A percentile compares a stretch with the other conserved stretches of the same genome.
Conservation (phyloP, 2,797 vertebrate species). For the Manis javanica region DNA sequence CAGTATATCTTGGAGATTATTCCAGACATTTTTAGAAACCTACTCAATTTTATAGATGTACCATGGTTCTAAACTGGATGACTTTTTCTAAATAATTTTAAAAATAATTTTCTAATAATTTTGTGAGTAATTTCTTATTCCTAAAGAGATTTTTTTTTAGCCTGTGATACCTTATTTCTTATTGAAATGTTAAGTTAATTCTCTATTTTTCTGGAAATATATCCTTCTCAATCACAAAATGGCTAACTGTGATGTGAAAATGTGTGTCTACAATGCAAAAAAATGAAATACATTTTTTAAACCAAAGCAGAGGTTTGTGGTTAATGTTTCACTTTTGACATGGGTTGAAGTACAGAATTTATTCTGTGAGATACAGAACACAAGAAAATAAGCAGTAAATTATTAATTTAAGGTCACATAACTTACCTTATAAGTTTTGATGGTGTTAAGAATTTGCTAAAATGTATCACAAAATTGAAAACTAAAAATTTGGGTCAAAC, state of each 20-base stretch:
- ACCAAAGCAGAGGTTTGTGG: not conserved
- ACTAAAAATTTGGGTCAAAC: constrained; percentile 1
- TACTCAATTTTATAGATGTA: not conserved
- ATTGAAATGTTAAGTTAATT: constrained; percentile 23
- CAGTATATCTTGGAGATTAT: not conserved
- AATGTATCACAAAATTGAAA: constrained; percentile 43
- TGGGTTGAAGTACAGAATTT: not conserved
- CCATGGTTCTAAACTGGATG: not conserved
- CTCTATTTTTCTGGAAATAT: not conserved
- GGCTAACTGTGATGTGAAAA: not conserved
- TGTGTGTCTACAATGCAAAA: not conserved
- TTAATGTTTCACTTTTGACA: not conserved
- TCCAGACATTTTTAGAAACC: not conserved
- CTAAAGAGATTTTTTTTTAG: not conserved
- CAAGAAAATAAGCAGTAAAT: constrained; percentile 27
- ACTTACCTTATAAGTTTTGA: constrained; percentile 8
- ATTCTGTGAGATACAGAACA: not conserved
- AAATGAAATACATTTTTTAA: not conserved
- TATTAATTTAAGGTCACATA: not conserved
- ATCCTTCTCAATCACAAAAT: not conserved
- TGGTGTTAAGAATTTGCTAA: not conserved
- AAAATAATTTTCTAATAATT: constrained; percentile 26
- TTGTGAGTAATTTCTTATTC: not conserved
- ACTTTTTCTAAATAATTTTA: not conserved
- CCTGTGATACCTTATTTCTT: not conserved